Evolutionary conservation across 2,888 invertebrate genomes (phyloP), one percentile per base, ranked within the genome.

Genomic region (Tenthredo mesomela): DNA sequence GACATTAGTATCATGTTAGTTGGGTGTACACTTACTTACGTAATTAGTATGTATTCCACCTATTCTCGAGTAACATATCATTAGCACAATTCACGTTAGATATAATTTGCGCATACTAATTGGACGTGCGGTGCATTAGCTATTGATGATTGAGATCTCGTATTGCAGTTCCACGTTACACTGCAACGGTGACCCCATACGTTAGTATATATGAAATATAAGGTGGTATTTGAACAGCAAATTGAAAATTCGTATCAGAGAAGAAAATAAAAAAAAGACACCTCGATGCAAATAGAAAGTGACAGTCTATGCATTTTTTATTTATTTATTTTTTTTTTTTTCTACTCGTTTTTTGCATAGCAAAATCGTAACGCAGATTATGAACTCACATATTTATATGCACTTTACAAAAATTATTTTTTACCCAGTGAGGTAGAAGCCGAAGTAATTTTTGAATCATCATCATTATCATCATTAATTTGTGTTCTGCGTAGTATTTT

Each of bases 101-200:
- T 12, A 47, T 75, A 75, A 75, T 75, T 47, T 25, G 75, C 43
- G 47, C 47, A 75, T 75, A 75, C 47, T 15, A 50, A 47, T 43
- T 25, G 37, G 37, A 21, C 75, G 47, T 40, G 43, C 15, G 75
- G 47, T 15, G 25, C 29, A 75, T n/a, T 75, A 33, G 9, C 37
- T 25, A 25, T 75, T 47, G 47, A 75, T 75, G 25, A 75, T 75
- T 75, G 40, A 75, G 75, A 75, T 75, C 15, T 43, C 25, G 37
- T 4, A 70, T n/a, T 29, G 37, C 33, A 37, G 18, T 70, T 33
- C 18, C 37, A 37, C 25, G 25, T 12, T 61, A 0, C 61, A 33
- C 25, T 61, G 2, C 61, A 33, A 70, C 37, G 29, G 70, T 2
- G 70, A 70, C 70, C n/a, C 70, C 21, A 29, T 29, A 29, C 29